These are phyloP conservation scores for Sebastes matsubarae DNA, from an alignment of 2,797 vertebrate species.

Conservation along the genomic window DNA sequence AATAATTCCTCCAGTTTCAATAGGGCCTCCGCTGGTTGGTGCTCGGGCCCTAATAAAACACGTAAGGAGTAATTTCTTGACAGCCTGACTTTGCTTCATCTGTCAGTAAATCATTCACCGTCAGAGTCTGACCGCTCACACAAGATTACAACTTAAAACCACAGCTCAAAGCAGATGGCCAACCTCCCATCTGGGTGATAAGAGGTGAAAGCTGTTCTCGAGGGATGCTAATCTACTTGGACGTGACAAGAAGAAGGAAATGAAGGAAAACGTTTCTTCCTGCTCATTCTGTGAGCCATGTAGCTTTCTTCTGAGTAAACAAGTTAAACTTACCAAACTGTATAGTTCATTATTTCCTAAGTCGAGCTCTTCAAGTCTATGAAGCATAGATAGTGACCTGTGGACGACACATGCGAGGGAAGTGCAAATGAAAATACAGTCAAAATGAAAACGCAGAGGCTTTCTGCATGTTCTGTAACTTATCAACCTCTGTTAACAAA, in stretches of 20 bases:
- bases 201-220: slow-evolving; percentile 63
- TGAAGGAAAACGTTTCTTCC: slow-evolving; percentile 14
- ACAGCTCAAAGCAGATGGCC: slow-evolving; percentile 63
- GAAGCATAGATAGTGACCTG: slow-evolving; percentile 93
- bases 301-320: background rate
- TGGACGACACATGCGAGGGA: slow-evolving; percentile 14
- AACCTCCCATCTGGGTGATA: slow-evolving; percentile 58
- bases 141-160: slow-evolving; percentile 66
- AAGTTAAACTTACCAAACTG: slow-evolving; percentile 87
- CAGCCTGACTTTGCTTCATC: slow-evolving; percentile 16
- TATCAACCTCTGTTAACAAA: background rate
- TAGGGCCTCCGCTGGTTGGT: too few relatives aligned
- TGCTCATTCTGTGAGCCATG: background rate
- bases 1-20: too few relatives aligned
- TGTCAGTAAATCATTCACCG: slow-evolving; percentile 40
- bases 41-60: background rate
- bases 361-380: slow-evolving; percentile 96
- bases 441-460: background rate
- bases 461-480: background rate
- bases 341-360: slow-evolving; percentile 97
- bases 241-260: slow-evolving; percentile 43
- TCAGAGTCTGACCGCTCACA: slow-evolving; percentile 33
- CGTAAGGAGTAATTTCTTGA: background rate
- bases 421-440: background rate
- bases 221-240: slow-evolving; percentile 64